phyloP scores from a whole-genome alignment of 1,140 invertebrate genomes.

The Melanaphis sacchari region DNA sequence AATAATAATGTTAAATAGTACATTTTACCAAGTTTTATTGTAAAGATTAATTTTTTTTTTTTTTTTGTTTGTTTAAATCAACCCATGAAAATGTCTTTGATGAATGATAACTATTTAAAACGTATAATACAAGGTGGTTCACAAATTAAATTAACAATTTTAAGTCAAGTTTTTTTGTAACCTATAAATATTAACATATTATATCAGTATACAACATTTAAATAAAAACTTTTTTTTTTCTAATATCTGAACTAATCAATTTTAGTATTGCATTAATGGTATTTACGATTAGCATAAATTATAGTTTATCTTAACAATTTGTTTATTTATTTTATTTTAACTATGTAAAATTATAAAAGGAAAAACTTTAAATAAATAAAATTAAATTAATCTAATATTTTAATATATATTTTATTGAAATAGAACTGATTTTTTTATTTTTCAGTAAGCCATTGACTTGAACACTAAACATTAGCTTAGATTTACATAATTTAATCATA shows the following conservation, averaged over 20 bases:
- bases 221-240: neutral
- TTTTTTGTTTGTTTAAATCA: too few relatives aligned
- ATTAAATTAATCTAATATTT: neutral
- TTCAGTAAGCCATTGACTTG: neutral
- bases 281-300: neutral
- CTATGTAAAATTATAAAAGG: neutral
- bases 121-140: neutral
- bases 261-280: too few relatives aligned
- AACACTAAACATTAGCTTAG: neutral
- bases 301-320: neutral
- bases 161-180: neutral
- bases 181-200: neutral
- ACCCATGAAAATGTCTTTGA: neutral
- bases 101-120: neutral
- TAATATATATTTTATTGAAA: neutral
- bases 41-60: neutral
- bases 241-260: too few relatives aligned
- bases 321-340: neutral
- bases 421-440: neutral
- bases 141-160: neutral
- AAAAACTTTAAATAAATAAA: neutral
- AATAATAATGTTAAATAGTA: conserved; percentile 18
- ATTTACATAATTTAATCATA: neutral
- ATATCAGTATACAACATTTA: neutral
- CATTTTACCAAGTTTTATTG: neutral